These are phyloP conservation scores for Abscondita cerata DNA, from an alignment of 2,888 invertebrate genomes.

Conservation along the genomic window DNA sequence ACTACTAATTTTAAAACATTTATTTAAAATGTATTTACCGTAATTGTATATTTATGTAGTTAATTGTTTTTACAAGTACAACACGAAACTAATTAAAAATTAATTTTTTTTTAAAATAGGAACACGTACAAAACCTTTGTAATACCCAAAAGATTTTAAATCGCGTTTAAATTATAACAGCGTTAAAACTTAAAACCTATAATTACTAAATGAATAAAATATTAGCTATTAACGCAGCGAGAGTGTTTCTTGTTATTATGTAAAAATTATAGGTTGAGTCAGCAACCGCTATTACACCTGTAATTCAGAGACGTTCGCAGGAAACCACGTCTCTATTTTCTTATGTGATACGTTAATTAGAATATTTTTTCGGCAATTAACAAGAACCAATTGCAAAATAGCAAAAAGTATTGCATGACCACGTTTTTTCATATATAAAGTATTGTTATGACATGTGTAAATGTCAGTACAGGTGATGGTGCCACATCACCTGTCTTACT, in stretches of 20 bases:
- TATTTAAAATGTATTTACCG: too few relatives aligned
- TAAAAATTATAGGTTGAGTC: conserved; percentile 19
- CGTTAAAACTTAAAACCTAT: conserved; percentile 15
- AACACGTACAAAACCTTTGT: too few relatives aligned
- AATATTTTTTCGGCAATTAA: conserved; percentile 5
- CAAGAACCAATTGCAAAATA: too few relatives aligned
- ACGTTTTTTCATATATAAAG: conserved; percentile 17
- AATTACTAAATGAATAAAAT: conserved; percentile 27
- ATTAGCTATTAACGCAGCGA: conserved; percentile 24
- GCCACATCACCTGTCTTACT: conserved; percentile 46
- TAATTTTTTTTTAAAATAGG: too few relatives aligned
- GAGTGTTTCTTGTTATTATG: conserved; percentile 26
- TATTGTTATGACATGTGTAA: conserved; percentile 46
- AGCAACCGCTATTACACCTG: conserved; percentile 19
- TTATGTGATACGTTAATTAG: conserved; percentile 20
- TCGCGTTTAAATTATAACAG: conserved; percentile 1
- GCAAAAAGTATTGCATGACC: conserved; percentile 13
- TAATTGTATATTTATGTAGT: too few relatives aligned
- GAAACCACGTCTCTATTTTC: too few relatives aligned
- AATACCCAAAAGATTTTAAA: too few relatives aligned
- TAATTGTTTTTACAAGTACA: too few relatives aligned
- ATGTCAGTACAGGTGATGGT: conserved; percentile 50
- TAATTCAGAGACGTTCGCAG: background rate
- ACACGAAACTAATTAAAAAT: too few relatives aligned
- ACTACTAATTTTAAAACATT: too few relatives aligned